These are phyloP conservation scores for Dasypogon diadema DNA, from an alignment of 2,888 invertebrate species.

Conservation along the genomic window DNA sequence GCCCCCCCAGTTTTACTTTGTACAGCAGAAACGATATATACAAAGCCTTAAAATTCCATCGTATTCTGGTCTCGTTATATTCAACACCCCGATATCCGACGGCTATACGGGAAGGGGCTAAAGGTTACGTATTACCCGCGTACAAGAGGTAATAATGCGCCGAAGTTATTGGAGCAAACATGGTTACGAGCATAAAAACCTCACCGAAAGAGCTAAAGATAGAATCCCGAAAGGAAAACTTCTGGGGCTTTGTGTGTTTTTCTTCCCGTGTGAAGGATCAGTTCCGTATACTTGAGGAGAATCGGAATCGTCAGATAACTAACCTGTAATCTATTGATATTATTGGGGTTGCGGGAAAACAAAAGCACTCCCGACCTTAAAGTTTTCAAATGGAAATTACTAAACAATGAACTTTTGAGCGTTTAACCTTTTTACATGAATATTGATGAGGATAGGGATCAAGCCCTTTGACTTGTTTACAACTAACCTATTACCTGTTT, in stretches of 20 bases:
- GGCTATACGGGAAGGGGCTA: neutral
- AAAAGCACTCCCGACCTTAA: neutral
- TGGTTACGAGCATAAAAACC: slow-evolving; percentile 28
- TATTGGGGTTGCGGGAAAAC: neutral
- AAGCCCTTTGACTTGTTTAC: neutral
- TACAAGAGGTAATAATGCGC: slow-evolving; percentile 27
- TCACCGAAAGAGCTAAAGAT: neutral
- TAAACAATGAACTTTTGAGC: neutral
- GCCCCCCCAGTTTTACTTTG: neutral
- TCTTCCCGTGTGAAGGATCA: slow-evolving; percentile 16
- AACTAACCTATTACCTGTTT: too few relatives aligned
- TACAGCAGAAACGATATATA: neutral
- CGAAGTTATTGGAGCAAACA: slow-evolving; percentile 34
- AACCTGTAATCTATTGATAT: slow-evolving; percentile 46
- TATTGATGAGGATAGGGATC: neutral
- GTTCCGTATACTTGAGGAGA: slow-evolving; percentile 43
- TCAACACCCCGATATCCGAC: neutral
- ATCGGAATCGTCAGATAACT: slow-evolving; percentile 52
- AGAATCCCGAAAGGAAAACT: slow-evolving; percentile 30
- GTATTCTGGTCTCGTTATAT: slow-evolving; percentile 9
- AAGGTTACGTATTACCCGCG: neutral
- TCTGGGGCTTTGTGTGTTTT: slow-evolving; percentile 16
- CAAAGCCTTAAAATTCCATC: neutral
- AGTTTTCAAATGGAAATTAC: neutral
- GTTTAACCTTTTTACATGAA: neutral